Percentiles rank a stretch among this genome's conserved stretches.
Evolutionary conservation across 2,888 invertebrate species (phyloP).

Genomic region (Torymus texanus): DNA sequence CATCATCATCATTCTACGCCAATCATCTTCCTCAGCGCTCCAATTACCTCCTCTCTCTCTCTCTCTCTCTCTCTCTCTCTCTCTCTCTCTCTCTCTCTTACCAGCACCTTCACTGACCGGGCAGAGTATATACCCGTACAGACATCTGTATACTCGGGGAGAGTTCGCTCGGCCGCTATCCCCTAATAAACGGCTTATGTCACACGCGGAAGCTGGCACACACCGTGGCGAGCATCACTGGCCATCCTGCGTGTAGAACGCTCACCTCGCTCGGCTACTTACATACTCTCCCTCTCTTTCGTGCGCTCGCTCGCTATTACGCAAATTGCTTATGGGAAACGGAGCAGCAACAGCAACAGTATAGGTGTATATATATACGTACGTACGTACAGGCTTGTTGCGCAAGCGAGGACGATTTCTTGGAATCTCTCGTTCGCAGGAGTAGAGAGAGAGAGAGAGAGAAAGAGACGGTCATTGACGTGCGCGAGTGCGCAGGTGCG

Average conservation of each 20-base stretch:
- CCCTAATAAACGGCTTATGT: constrained; percentile 20
- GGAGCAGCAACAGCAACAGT: constrained; percentile 62
- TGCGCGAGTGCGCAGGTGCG: not conserved
- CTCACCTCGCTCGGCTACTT: not conserved
- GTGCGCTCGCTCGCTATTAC: constrained; percentile 60
- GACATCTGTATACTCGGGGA: too few species aligned
- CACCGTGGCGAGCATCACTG: not conserved
- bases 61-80: too few species aligned
- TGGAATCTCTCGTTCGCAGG: not conserved
- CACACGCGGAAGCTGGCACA: constrained; percentile 44
- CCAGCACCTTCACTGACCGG: too few species aligned
- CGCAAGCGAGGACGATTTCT: constrained; percentile 47
- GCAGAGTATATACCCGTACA: too few species aligned
- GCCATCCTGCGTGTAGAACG: not conserved
- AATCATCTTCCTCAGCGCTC: too few species aligned
- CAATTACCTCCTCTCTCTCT: too few species aligned
- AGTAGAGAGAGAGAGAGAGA: not conserved
- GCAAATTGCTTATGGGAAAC: constrained; percentile 71
- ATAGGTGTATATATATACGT: not conserved
- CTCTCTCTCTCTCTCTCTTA: too few species aligned
- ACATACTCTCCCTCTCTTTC: not conserved
- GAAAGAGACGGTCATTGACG: not conserved
- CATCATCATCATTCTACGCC: too few species aligned
- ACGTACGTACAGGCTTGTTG: constrained; percentile 12
- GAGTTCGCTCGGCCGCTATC: too few species aligned